phyloP scores from a whole-genome alignment of 2,113 vertebrate species.

The Toxotes jaculatrix region DNA sequence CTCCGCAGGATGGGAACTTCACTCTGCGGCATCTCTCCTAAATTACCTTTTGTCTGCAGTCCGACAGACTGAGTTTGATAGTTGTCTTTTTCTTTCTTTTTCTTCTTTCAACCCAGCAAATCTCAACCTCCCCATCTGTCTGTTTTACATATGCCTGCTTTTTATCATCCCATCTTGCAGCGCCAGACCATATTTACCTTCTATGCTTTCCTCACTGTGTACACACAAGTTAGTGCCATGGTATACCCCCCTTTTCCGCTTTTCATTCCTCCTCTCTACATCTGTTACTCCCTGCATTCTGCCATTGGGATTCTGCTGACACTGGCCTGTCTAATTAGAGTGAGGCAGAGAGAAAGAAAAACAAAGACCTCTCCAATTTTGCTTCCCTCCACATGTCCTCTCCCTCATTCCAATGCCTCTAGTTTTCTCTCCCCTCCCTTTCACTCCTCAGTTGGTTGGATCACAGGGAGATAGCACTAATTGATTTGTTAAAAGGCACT shows the following conservation, averaged over 20 bases:
- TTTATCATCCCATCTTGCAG: constrained; percentile 13
- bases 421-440: constrained; percentile 30
- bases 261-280: constrained; percentile 52
- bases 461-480: constrained; percentile 72
- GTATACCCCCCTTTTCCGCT: constrained; percentile 14
- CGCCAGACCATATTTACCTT: constrained; percentile 29
- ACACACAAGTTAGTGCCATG: constrained; percentile 20
- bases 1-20: constrained; percentile 25
- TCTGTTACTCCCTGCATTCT: constrained; percentile 58
- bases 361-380: constrained; percentile 54
- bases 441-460: constrained; percentile 55
- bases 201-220: constrained; percentile 3
- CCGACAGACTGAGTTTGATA: constrained; percentile 4
- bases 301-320: constrained; percentile 81
- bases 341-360: constrained; percentile 71
- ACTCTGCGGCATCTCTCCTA: constrained; percentile 51
- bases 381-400: constrained; percentile 57
- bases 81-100: neutral
- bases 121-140: constrained; percentile 8
- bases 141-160: constrained; percentile 23
- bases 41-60: constrained; percentile 43
- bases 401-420: constrained; percentile 45
- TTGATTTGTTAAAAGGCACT: constrained; percentile 77
- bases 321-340: constrained; percentile 80
- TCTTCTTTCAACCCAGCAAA: neutral